Percentiles rank a stretch among this genome's conserved stretches.
phyloP scores from a whole-genome alignment of 2,888 invertebrate species.

The Pandemis heparana region DNA sequence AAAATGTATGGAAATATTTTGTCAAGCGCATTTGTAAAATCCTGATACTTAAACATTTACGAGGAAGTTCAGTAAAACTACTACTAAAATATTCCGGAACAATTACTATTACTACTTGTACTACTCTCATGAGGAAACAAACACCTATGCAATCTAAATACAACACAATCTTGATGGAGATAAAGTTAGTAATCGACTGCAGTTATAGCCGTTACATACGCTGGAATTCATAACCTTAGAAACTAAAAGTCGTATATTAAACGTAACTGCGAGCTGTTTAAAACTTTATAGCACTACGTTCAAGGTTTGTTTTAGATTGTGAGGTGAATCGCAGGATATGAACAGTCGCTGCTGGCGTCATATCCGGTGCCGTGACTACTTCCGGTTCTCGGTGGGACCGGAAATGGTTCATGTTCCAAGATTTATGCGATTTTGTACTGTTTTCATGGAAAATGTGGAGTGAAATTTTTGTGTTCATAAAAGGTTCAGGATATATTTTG shows the following conservation, averaged over 20 bases:
- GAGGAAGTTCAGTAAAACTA: too few species aligned
- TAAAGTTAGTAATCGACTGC: neutral
- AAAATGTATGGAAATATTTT: too few species aligned
- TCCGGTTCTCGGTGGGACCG: constrained; percentile 60
- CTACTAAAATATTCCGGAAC: too few species aligned
- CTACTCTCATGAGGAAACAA: neutral
- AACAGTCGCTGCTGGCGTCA: constrained; percentile 67
- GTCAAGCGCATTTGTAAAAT: too few species aligned
- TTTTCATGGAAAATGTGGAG: constrained; percentile 20
- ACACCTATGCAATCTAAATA: neutral
- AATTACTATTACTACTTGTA: too few species aligned
- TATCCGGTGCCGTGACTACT: constrained; percentile 72
- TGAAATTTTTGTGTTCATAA: constrained; percentile 8
- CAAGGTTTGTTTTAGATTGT: constrained; percentile 35
- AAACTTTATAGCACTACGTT: neutral
- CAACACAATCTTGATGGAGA: neutral
- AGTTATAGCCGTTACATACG: neutral
- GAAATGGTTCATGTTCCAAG: constrained; percentile 43
- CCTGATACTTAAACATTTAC: too few species aligned
- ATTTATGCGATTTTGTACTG: constrained; percentile 40
- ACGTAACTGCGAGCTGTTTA: neutral
- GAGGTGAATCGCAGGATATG: constrained; percentile 66
- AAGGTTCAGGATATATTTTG: neutral
- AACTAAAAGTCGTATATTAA: constrained; percentile 12
- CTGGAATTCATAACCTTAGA: neutral